Base-by-base conservation (phyloP, 2,113 vertebrate genomes). In the Sciurus niger region DNA sequence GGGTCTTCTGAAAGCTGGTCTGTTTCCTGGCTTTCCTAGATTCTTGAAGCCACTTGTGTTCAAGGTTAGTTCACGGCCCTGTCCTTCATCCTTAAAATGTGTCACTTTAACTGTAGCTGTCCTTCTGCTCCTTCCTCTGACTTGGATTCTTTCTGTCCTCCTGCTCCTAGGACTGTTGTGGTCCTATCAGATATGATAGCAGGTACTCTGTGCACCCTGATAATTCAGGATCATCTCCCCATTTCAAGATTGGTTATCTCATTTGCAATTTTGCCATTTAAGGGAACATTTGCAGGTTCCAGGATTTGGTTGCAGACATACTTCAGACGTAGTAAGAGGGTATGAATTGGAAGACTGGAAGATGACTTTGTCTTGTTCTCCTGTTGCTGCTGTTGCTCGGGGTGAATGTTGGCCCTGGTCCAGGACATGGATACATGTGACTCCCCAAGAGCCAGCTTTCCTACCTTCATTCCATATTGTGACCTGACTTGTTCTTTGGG, bases 21-120 rank as follows among this genome's bases (percentile, higher is more conserved):
- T 28, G 1, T 68, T 24, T 55, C 43, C 46, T 67, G 63, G 13
- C 6, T 78, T 60, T 32, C 63, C 51, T 43, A 25, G 34, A 53
- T 84, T 84, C 88, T 72, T 24, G 48, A 80, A 51, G 84, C 65
- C 6, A 34, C 11, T 63, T 58, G 14, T 17, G 9, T 89, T 53
- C 53, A 37, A 37, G 37, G 55, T 74, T 78, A 16, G n/a, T n/a
- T 28, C 25, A 0, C 43, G 51, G 24, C 34, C 60, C 28, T 10
- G 43, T 79, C 92, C 46, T 91, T 55, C 37, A 0, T 58, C 22
- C 84, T 60, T 51, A 60, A 7, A 16, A 32, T 14, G 11, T 2
- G 0, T 17, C 13, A 1, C n/a, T 93, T 48, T 24, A 8, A 7
- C 48, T 51, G 1, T 1, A 6, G 22, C 51, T 13, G 0, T 30